phyloP scores from a whole-genome alignment of 1,140 invertebrate species.

The Ladona fulva region DNA sequence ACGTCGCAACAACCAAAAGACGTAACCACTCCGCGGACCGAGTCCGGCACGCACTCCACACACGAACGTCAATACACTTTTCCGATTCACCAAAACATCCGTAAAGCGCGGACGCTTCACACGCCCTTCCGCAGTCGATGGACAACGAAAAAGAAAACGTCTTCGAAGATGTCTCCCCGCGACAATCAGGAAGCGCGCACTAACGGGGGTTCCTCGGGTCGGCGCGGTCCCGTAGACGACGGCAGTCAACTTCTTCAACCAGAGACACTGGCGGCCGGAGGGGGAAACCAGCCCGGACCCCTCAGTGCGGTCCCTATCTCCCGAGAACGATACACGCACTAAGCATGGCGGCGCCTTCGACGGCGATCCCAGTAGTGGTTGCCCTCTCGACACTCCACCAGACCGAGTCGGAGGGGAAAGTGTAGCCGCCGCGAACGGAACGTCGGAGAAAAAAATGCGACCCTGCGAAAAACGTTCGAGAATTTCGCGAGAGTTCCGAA shows the following conservation, averaged over 20 bases:
- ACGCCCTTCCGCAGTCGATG: too few relatives aligned
- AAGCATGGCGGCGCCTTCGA: neutral
- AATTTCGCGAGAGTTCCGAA: neutral
- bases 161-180: too few relatives aligned
- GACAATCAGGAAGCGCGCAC: too few relatives aligned
- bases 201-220: too few relatives aligned
- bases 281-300: neutral
- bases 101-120: too few relatives aligned
- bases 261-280: neutral
- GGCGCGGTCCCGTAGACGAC: neutral
- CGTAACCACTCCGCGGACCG: too few relatives aligned
- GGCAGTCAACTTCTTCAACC: neutral
- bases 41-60: too few relatives aligned
- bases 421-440: neutral
- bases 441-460: neutral
- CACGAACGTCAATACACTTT: too few relatives aligned
- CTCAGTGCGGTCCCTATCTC: neutral
- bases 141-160: too few relatives aligned
- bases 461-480: too few relatives aligned
- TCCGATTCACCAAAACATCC: too few relatives aligned
- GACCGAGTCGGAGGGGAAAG: neutral
- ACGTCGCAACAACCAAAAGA: too few relatives aligned
- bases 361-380: neutral
- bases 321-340: neutral
- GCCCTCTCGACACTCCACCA: neutral